Evolutionary conservation across 2,113 vertebrate species (phyloP).

Genomic region (Lagopus muta): DNA sequence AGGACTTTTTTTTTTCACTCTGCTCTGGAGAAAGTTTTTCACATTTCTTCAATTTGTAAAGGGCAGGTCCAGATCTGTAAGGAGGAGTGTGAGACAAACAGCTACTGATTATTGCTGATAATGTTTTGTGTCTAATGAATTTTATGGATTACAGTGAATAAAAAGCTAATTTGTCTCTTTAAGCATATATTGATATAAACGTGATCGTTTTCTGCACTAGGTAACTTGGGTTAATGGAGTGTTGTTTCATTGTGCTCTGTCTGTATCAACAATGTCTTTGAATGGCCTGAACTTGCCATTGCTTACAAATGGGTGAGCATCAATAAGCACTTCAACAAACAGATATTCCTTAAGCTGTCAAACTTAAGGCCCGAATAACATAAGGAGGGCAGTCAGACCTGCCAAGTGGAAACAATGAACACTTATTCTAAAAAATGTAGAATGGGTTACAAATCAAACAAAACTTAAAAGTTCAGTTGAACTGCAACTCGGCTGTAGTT

Average conservation of each 20-base stretch:
- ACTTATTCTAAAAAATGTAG: background rate
- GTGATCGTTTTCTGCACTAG: background rate
- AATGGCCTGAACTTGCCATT: slow-evolving; percentile 22
- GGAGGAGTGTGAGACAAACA: background rate
- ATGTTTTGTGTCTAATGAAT: background rate
- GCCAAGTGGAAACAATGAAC: background rate
- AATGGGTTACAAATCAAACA: background rate
- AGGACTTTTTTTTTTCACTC: background rate
- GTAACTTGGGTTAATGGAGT: slow-evolving; percentile 27
- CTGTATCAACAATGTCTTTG: background rate
- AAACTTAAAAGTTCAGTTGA: background rate
- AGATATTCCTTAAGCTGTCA: slow-evolving; percentile 33
- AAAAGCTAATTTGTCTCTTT: slow-evolving; percentile 42
- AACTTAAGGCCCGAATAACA: background rate
- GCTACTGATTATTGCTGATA: slow-evolving; percentile 2
- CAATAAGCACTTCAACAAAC: slow-evolving; percentile 27
- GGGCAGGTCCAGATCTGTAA: background rate
- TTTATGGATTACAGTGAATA: slow-evolving; percentile 29
- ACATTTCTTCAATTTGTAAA: background rate
- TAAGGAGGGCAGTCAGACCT: background rate
- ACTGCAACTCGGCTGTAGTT: background rate
- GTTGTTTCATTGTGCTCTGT: slow-evolving; percentile 2
- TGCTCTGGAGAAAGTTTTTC: background rate
- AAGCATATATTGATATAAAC: slow-evolving; percentile 25
- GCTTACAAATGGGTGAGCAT: background rate